These are phyloP conservation scores for Dunckerocampus dactyliophorus DNA, from an alignment of 2,113 vertebrate species.

Conservation along the genomic window DNA sequence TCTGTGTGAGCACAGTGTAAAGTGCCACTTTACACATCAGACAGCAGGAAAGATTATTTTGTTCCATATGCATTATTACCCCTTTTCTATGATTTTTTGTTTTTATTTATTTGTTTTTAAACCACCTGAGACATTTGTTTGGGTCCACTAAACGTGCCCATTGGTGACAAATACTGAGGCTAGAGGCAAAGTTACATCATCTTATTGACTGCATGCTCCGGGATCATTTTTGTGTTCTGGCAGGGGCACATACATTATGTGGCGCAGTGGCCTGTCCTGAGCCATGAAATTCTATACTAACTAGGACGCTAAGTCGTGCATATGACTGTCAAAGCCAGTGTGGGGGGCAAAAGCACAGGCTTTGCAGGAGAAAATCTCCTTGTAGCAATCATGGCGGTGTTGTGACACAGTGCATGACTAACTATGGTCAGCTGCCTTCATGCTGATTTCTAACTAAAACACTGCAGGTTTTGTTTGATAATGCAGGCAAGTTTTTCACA, in stretches of 20 bases:
- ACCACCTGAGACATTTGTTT: no score
- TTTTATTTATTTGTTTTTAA: no score
- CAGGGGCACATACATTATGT: slow-evolving; percentile 5
- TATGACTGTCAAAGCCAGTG: slow-evolving; percentile 17
- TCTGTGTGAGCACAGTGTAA: no score
- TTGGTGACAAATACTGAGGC: slow-evolving; percentile 2
- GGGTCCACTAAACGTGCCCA: neutral
- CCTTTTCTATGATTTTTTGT: no score
- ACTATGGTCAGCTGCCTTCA: slow-evolving; percentile 33
- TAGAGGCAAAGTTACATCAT: slow-evolving; percentile 26
- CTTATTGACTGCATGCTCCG: neutral
- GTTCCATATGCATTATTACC: no score
- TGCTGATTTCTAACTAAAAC: slow-evolving; percentile 43
- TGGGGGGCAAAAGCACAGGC: neutral
- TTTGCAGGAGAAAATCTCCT: slow-evolving; percentile 2
- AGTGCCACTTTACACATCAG: no score
- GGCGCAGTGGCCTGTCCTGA: slow-evolving; percentile 6
- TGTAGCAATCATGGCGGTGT: neutral
- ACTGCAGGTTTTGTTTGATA: slow-evolving; percentile 42
- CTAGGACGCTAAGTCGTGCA: slow-evolving; percentile 9
- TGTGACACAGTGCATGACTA: slow-evolving; percentile 26
- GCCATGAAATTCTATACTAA: neutral
- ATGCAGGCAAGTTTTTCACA: slow-evolving; percentile 17
- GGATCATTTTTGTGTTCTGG: slow-evolving; percentile 4
- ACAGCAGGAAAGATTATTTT: no score